Base-by-base conservation (phyloP, 1,140 invertebrate species). In the Drosophila sp. region DNA sequence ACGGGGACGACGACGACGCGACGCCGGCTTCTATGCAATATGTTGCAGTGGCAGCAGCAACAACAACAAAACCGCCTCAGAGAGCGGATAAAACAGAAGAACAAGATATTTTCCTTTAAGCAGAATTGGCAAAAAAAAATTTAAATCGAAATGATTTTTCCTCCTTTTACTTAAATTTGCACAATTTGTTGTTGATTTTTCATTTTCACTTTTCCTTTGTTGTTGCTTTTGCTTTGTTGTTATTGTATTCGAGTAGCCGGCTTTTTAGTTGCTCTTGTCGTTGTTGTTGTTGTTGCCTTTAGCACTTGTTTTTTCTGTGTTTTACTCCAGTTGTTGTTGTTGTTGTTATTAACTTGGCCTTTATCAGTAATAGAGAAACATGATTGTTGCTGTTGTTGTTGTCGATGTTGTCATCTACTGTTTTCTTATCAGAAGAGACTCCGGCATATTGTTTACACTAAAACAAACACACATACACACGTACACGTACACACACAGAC, bases 391-490 rank as follows among this genome's bases (percentile, higher is more conserved):
- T 50, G 44, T 50, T 50, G 44, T 27, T 50, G 44, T 50, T 27
- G 44, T 50, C 27, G 38, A 30, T 63, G 40, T 47, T 63, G 61
- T 63, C 61, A 63, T 63, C 41, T 63, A 63, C 61, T 76, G 72
- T 76, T 67, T 69, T 54, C 74, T 76, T 76, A 76, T 76, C 74
- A 76, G 66, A 76, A 56, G 57, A 65, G 74, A 70, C 38, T 77
- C 47, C 35, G 47, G 66, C 55, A 58, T 63, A 56, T 33, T 69
- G 57, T 76, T 76, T 76, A 60, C 61, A 66, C 38, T 64, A 60
- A 67, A 44, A 72, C 54, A 75, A 41, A 67, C 70, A 40, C 69
- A 56, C 69, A 60, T 41, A 29, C 30, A 66, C 33, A 68, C 64
- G 25, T 25, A 60, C 60, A 58, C 66, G 62, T 7, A 47, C 27